Base-by-base conservation (phyloP, 2,113 vertebrate genomes). In the Anguilla rostrata region DNA sequence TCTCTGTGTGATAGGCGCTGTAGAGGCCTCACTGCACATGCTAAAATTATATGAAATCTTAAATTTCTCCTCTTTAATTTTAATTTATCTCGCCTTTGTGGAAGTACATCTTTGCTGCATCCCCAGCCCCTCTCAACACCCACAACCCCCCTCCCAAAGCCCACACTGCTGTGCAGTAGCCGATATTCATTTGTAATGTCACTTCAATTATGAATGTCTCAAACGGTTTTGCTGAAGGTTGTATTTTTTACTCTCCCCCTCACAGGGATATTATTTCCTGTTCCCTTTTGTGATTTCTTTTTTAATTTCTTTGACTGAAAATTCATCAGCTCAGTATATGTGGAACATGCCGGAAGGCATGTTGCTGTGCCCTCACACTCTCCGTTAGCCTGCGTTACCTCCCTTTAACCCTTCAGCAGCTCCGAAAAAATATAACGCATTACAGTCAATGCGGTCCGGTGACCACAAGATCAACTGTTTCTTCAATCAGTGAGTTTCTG, bases 161-260 rank as follows among this genome's bases (percentile, higher is more conserved):
- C 46, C n/a, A 39, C 26, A 34, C 53, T 18, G n/a, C 15, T 20
- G 43, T 60, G 82, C 18, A 56, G 12, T 63, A 63, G 6, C n/a
- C 15, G 18, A 79, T 60, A 80, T 81, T 80, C 16, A 85, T 85
- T 75, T 18, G 34, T 86, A 86, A 86, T 81, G 53, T 49, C 85
- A 26, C 85, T 80, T 86, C 81, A 86, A 86, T 86, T 86, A 86
- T 81, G 49, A 79, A 81, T 16, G 78, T 39, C 85, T 80, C 26
- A 14, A 29, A 81, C 39, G 22, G 39, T 79, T 78, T 86, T 46
- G 56, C 49, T 80, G 15, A 40, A 29, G 53, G 75, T 78, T n/a
- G 49, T 82, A 46, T 82, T 82, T 82, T 18, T 49, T 49, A 41
- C 29, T 81, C 79, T 41, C 79, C 2, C 39, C 41, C 39, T 81